These are phyloP conservation scores for Hemibagrus wyckioides DNA, from an alignment of 2,113 vertebrate species.

Conservation along the genomic window DNA sequence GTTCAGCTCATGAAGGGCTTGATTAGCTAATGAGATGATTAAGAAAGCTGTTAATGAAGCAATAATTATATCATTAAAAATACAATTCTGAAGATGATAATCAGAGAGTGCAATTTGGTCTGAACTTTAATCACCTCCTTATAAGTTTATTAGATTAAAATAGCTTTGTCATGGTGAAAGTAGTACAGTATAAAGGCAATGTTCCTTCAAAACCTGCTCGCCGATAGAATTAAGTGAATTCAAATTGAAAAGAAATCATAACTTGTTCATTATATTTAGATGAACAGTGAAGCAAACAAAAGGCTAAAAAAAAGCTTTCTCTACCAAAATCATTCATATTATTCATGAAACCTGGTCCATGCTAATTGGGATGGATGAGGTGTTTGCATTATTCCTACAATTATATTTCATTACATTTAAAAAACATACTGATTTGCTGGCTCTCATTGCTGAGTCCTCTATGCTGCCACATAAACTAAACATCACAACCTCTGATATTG, in stretches of 20 bases:
- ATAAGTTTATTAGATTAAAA: not conserved
- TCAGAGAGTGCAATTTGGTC: not conserved
- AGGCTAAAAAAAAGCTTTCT: not conserved
- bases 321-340: not conserved
- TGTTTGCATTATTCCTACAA: not conserved
- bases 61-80: constrained; percentile 17
- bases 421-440: not conserved
- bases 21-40: constrained; percentile 19
- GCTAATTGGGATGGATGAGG: not conserved
- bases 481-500: not conserved
- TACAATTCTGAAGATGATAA: not conserved
- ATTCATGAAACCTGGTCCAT: not conserved
- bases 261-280: not conserved
- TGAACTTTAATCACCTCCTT: not conserved
- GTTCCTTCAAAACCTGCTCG: not conserved
- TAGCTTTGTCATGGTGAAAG: not conserved
- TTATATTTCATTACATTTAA: not conserved
- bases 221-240: not conserved
- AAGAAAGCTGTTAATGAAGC: constrained; percentile 12
- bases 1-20: not conserved
- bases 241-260: not conserved
- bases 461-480: not conserved
- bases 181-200: not conserved
- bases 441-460: not conserved
- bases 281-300: no score